Evolutionary conservation across 2,888 invertebrate genomes (phyloP).

Genomic region (Scaptodrosophila latifasciaeformis): DNA sequence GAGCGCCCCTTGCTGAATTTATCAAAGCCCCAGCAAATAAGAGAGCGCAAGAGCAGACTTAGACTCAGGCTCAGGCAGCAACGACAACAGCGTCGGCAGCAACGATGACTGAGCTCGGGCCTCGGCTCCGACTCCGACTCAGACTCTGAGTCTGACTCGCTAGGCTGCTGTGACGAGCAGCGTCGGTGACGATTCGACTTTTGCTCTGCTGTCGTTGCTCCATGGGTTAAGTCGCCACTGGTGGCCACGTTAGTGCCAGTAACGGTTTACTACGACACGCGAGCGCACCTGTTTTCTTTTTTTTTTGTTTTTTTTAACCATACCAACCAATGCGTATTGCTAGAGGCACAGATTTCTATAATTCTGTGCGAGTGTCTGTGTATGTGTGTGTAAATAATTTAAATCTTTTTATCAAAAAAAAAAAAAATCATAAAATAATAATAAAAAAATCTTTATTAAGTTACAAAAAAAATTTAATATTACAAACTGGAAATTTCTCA

Average conservation of each 20-base stretch:
- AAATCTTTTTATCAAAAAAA: conserved; percentile 11
- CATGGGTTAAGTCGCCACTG: conserved; percentile 63
- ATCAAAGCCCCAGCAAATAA: not conserved
- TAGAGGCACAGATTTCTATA: not conserved
- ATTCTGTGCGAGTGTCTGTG: not conserved
- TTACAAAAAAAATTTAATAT: not conserved
- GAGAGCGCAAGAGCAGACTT: conserved; percentile 7
- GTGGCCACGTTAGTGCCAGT: conserved; percentile 75
- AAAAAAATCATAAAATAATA: conserved; percentile 1
- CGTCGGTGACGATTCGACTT: conserved; percentile 6
- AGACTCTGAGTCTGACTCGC: not conserved
- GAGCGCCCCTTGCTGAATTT: conserved; percentile 35
- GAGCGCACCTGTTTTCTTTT: conserved; percentile 64
- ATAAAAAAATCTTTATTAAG: conserved; percentile 4
- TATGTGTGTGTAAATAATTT: conserved; percentile 7
- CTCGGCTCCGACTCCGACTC: conserved; percentile 32
- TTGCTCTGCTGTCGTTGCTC: conserved; percentile 21
- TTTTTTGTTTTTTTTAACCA: conserved; percentile 39
- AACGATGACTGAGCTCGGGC: conserved; percentile 32
- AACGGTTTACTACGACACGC: conserved; percentile 68
- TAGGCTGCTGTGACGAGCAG: not conserved
- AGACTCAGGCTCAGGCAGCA: conserved; percentile 1
- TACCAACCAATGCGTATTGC: conserved; percentile 8
- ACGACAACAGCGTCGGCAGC: not conserved
- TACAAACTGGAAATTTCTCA: too few species aligned